These are phyloP conservation scores for Poecile montanus DNA, from an alignment of 2,797 vertebrate species.

Conservation along the genomic window DNA sequence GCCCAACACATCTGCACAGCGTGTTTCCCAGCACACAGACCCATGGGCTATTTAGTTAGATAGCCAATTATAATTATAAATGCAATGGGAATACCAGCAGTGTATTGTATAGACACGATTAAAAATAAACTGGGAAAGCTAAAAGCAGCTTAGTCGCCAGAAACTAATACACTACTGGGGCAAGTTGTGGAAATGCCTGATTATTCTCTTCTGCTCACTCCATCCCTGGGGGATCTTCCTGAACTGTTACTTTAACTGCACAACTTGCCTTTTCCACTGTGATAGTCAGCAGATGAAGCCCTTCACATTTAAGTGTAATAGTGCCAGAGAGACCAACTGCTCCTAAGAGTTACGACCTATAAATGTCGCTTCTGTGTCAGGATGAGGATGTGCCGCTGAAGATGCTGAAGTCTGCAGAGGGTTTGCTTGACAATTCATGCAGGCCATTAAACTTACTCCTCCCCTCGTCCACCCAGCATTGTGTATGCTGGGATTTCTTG, in stretches of 20 bases:
- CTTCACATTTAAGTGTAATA: slow-evolving; percentile 77
- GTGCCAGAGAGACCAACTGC: slow-evolving; percentile 76
- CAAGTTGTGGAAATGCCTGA: slow-evolving; percentile 67
- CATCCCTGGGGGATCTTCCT: slow-evolving; percentile 65
- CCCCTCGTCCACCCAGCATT: neutral
- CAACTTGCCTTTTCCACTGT: slow-evolving; percentile 75
- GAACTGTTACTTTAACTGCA: slow-evolving; percentile 75
- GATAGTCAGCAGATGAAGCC: slow-evolving; percentile 78
- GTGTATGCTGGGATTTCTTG: slow-evolving; percentile 52
- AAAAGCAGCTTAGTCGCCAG: slow-evolving; percentile 64
- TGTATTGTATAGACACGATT: slow-evolving; percentile 1
- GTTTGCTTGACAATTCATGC: slow-evolving; percentile 70
- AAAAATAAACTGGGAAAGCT: slow-evolving; percentile 62
- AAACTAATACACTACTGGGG: slow-evolving; percentile 59
- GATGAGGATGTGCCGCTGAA: slow-evolving; percentile 63
- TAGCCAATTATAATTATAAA: slow-evolving; percentile 67
- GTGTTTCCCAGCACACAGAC: neutral
- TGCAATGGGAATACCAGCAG: slow-evolving; percentile 21
- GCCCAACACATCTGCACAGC: neutral
- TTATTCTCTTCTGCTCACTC: slow-evolving; percentile 71
- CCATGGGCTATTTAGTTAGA: slow-evolving; percentile 21
- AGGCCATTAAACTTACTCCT: slow-evolving; percentile 67
- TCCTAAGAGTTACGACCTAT: slow-evolving; percentile 75
- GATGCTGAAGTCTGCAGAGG: slow-evolving; percentile 75
- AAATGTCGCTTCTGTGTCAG: slow-evolving; percentile 73